Base-by-base conservation (phyloP, 2,888 invertebrate species). In the Eumerus sabulonum region DNA sequence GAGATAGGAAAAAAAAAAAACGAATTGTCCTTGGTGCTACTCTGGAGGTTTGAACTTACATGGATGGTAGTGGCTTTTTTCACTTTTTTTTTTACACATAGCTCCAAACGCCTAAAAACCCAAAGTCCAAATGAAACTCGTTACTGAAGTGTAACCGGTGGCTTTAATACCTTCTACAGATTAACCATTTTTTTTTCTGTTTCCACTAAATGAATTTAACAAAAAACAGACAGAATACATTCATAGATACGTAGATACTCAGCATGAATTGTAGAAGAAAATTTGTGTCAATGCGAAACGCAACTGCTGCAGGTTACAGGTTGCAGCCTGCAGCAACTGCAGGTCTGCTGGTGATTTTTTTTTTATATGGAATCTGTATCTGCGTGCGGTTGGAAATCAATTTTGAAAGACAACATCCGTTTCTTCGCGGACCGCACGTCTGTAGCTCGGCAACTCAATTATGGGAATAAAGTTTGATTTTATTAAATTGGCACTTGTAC, bases 231-330 rank as follows among this genome's bases (percentile, higher is more conserved):
- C 27, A 7, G 7, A 7, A 27, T 27, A 27, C 27, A 27, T 27
- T 27, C 27, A 27, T 27, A 27, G 27, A 27, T 27, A 4, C 27
- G 7, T 27, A 27, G 27, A 27, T 27, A 27, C 27, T 27, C 27
- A 7, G 27, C 27, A 27, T 27, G 27, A 27, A 27, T 7, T 48
- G 13, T 27, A 18, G 35, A 48, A 19, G 27, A 57, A 71, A n/a
- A 72, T 48, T 67, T 77, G 77, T 77, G 77, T 77, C 77, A 77
- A 77, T 77, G 77, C 77, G 62, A 77, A 77, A 77, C 67, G 57
- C 63, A 72, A 77, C 76, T 66, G 67, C 71, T 59, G 47, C 36
- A 63, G 51, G 62, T 27, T 42, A 48, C 71, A 76, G 76, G 70
- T 76, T 76, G 70, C 47, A 59, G 44, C 27, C 27, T 76, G 70